phyloP scores from a whole-genome alignment of 2,797 vertebrate genomes.

The Poecilia gillii region DNA sequence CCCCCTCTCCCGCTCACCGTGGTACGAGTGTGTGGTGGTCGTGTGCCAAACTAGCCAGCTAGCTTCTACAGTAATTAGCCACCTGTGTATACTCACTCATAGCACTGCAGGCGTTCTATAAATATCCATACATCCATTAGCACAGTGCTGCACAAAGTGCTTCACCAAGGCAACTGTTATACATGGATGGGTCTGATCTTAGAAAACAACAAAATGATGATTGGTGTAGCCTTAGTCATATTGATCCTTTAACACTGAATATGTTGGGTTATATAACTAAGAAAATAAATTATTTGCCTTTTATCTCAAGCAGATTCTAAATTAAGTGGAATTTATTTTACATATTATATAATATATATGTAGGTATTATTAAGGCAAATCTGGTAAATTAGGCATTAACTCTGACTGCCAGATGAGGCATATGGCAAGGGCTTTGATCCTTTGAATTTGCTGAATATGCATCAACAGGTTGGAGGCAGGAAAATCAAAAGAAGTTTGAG shows the following conservation, averaged over 20 bases:
- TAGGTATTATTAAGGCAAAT: neutral
- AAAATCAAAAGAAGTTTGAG: neutral
- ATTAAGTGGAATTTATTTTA: neutral
- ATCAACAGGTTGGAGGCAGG: neutral
- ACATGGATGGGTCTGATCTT: constrained; percentile 41
- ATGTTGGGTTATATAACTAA: neutral
- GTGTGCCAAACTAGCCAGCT: constrained; percentile 74
- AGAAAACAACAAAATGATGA: constrained; percentile 8
- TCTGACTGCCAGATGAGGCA: neutral
- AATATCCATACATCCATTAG: constrained; percentile 75
- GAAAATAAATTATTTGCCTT: neutral
- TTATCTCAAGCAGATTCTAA: neutral
- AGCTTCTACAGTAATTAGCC: constrained; percentile 75
- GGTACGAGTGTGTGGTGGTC: constrained; percentile 62
- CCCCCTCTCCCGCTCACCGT: constrained; percentile 53
- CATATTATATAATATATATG: neutral
- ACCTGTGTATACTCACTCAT: constrained; percentile 75
- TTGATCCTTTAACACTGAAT: constrained; percentile 22
- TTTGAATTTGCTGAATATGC: neutral
- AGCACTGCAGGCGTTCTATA: constrained; percentile 66
- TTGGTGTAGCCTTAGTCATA: constrained; percentile 35
- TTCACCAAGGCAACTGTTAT: constrained; percentile 39
- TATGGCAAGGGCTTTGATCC: neutral
- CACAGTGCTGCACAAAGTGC: constrained; percentile 37
- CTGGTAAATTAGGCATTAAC: neutral